Percentiles rank a stretch among this genome's conserved stretches.
phyloP scores from a whole-genome alignment of 2,797 vertebrate species.

The Oryzias dopingdopingensis region DNA sequence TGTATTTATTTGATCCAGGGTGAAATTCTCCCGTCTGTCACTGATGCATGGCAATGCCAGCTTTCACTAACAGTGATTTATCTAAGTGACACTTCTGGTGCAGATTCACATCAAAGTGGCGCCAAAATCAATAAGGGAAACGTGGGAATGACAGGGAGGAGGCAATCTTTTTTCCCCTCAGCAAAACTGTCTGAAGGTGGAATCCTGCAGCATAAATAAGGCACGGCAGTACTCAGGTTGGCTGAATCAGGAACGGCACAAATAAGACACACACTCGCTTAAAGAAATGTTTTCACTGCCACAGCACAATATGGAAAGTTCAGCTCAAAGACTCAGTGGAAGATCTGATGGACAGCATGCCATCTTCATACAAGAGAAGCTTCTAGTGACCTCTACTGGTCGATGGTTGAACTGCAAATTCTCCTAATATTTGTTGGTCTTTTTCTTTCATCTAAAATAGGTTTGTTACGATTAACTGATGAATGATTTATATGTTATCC shows the following conservation, averaged over 20 bases:
- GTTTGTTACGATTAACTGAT: too few species aligned
- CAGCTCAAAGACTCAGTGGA: conserved; percentile 12
- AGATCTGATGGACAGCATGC: conserved; percentile 15
- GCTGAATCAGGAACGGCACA: conserved; percentile 59
- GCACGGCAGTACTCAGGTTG: conserved; percentile 50
- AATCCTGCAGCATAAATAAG: conserved; percentile 66
- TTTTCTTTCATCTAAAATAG: too few species aligned
- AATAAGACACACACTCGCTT: conserved; percentile 59
- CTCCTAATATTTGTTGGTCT: neutral
- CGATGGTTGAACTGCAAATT: conserved; percentile 45
- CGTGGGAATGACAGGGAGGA: conserved; percentile 58
- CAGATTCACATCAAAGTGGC: conserved; percentile 80
- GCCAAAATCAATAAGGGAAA: conserved; percentile 85
- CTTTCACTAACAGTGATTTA: conserved; percentile 91
- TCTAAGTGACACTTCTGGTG: conserved; percentile 90
- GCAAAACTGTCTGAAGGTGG: conserved; percentile 63
- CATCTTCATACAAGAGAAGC: conserved; percentile 39
- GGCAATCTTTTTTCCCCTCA: conserved; percentile 53
- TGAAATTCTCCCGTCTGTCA: conserved; percentile 95
- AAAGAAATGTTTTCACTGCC: conserved; percentile 45
- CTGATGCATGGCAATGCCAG: conserved; percentile 82
- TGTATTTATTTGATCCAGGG: conserved; percentile 98
- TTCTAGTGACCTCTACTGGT: conserved; percentile 68
- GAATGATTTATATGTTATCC: too few species aligned
- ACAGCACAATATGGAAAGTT: conserved; percentile 38